Conservation (phyloP, 2,113 vertebrate species). For the Sceloporus undulatus region DNA sequence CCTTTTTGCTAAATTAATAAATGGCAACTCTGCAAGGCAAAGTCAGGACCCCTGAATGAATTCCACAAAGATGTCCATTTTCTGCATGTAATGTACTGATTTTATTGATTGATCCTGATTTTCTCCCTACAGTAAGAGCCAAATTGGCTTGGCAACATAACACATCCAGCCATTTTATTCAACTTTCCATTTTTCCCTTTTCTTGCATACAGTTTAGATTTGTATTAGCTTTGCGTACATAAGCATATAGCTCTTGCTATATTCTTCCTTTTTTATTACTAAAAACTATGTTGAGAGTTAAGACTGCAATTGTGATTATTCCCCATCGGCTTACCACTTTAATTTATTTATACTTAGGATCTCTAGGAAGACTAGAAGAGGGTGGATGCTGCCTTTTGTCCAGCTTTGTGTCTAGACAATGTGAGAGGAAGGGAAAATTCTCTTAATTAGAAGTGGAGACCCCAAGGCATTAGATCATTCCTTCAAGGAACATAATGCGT, state of each 20-base stretch:
- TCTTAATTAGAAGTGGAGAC: conserved; percentile 61
- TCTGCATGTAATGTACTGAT: too few species aligned
- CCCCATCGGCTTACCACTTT: neutral
- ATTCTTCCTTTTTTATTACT: neutral
- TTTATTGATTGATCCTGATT: too few species aligned
- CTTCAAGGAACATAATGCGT: conserved; percentile 51
- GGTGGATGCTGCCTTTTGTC: conserved; percentile 4
- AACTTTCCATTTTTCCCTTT: neutral
- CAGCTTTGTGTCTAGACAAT: conserved; percentile 58
- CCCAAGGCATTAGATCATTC: conserved; percentile 52
- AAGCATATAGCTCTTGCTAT: neutral
- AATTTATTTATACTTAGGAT: conserved; percentile 23
- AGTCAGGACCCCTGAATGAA: too few species aligned
- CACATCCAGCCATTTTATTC: too few species aligned
- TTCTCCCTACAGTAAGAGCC: too few species aligned
- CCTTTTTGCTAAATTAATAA: too few species aligned
- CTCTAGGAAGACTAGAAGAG: neutral
- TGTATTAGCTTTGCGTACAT: neutral
- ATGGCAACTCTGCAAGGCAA: too few species aligned
- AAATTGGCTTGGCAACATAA: too few species aligned
- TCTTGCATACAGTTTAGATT: neutral
- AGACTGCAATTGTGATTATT: conserved; percentile 28
- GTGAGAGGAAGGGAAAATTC: conserved; percentile 47
- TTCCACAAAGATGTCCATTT: too few species aligned
- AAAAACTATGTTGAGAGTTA: neutral